Evolutionary conservation across 2,888 invertebrate species (phyloP).

Genomic region (Conchocele bisecta): DNA sequence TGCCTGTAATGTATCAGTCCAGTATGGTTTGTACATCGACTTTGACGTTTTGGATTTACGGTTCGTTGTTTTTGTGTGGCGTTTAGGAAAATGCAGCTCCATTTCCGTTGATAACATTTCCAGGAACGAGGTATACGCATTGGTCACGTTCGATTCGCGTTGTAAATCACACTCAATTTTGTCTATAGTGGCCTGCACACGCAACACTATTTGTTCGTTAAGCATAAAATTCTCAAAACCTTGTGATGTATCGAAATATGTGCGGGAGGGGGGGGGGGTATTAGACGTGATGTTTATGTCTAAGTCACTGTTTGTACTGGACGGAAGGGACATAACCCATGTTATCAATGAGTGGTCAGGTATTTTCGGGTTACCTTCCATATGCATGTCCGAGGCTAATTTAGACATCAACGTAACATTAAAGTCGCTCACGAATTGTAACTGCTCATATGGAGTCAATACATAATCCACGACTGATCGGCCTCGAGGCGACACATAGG

Average conservation of each 20-base stretch:
- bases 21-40: background rate
- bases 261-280: no score
- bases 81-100: background rate
- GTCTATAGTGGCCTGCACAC: background rate
- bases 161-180: background rate
- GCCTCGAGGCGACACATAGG: conserved; percentile 1
- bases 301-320: no score
- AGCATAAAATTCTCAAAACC: no score
- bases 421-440: background rate
- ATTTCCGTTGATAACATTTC: background rate
- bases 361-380: background rate
- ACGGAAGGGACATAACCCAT: background rate
- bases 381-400: background rate
- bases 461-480: conserved; percentile 8
- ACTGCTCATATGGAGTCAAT: conserved; percentile 3
- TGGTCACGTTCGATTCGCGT: background rate
- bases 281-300: no score
- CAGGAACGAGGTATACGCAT: background rate
- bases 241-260: no score
- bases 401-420: background rate
- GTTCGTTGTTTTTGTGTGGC: background rate
- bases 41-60: no score
- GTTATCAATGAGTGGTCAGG: conserved; percentile 11
- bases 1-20: background rate
- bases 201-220: no score